phyloP scores from a whole-genome alignment of 2,888 invertebrate species.

The Dicyrtoma fusca region DNA sequence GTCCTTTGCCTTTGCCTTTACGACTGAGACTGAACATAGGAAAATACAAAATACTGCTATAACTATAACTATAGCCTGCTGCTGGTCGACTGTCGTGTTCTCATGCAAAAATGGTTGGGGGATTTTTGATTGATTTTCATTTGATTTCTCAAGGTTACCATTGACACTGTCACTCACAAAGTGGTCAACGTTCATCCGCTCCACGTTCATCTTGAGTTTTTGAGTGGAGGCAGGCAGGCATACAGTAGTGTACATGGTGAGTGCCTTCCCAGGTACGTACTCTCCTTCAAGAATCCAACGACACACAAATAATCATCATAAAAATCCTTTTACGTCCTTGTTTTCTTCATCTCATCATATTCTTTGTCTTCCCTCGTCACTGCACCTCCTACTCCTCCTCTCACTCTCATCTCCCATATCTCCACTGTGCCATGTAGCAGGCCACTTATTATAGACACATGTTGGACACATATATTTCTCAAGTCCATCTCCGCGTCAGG shows the following conservation, averaged over 20 bases:
- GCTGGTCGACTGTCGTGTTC: background rate
- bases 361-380: background rate
- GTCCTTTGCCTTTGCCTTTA: no score
- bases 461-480: background rate
- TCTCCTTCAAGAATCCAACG: no score
- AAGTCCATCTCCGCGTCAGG: background rate
- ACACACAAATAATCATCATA: slow-evolving; percentile 23
- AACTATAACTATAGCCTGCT: background rate
- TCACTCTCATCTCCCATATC: background rate
- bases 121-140: slow-evolving; percentile 39
- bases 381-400: background rate
- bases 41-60: no score
- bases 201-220: background rate
- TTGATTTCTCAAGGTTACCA: slow-evolving; percentile 36
- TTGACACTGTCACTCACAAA: slow-evolving; percentile 39
- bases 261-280: no score
- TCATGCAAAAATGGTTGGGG: slow-evolving; percentile 24
- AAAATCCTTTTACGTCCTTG: slow-evolving; percentile 35
- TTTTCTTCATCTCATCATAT: slow-evolving; percentile 2
- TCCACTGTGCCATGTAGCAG: background rate
- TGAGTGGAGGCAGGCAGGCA: background rate
- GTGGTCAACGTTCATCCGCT: slow-evolving; percentile 9
- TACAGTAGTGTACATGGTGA: no score
- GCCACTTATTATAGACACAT: background rate
- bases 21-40: no score